phyloP scores from a whole-genome alignment of 2,113 vertebrate species.

The Petromus typicus region DNA sequence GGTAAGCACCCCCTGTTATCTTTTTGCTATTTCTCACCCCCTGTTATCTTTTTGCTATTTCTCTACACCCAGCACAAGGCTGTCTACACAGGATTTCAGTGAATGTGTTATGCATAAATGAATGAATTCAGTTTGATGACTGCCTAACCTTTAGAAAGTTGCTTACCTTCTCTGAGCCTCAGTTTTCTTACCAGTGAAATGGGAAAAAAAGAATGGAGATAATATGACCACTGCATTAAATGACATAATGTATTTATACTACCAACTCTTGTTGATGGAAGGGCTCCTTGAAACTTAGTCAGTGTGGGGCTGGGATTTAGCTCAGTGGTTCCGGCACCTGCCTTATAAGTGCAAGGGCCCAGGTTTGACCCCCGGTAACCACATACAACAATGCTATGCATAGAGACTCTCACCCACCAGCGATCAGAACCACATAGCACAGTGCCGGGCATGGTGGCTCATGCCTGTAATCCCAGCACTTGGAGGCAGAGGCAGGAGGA shows the following conservation, averaged over 20 bases:
- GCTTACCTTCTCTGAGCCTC: slow-evolving; percentile 27
- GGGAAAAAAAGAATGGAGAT: not conserved
- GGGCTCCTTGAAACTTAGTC: not conserved
- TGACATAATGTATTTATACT: not conserved
- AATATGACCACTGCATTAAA: not conserved
- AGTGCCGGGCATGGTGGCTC: too few relatives aligned
- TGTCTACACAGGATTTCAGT: not conserved
- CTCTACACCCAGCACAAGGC: not conserved
- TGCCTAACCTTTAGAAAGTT: not conserved
- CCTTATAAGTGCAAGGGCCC: too few relatives aligned
- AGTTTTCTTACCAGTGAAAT: slow-evolving; percentile 54
- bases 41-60: slow-evolving; percentile 15
- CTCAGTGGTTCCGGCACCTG: too few relatives aligned
- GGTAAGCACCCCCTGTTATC: not conserved
- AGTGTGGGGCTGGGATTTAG: too few relatives aligned
- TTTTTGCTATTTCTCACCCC: not conserved
- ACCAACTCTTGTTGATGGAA: not conserved
- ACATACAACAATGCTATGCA: too few relatives aligned
- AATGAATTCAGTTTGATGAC: not conserved
- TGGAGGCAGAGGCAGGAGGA: too few relatives aligned
- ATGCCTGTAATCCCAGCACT: too few relatives aligned
- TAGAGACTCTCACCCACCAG: too few relatives aligned
- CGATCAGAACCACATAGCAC: too few relatives aligned
- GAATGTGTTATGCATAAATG: slow-evolving; percentile 20
- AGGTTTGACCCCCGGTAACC: too few relatives aligned